phyloP scores from a whole-genome alignment of 1,140 invertebrate genomes.

The Bombus picipes region DNA sequence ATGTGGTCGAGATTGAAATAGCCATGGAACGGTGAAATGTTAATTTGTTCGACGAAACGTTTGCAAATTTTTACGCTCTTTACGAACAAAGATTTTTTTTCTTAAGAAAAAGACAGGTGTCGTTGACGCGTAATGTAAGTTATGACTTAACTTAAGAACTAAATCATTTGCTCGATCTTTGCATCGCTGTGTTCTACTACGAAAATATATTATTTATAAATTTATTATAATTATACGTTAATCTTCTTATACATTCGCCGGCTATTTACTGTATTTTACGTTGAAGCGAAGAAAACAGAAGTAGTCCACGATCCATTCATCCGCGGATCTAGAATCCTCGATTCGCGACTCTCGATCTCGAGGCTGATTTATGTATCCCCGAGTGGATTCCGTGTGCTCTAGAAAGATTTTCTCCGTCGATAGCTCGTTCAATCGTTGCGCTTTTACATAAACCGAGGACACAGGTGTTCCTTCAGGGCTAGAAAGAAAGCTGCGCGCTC shows the following conservation, averaged over 20 bases:
- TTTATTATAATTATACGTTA: no score
- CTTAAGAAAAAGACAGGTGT: not conserved
- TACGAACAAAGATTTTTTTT: not conserved
- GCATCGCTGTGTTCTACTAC: no score
- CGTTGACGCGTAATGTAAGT: not conserved
- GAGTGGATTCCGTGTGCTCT: not conserved
- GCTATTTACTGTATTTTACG: no score
- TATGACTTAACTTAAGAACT: not conserved
- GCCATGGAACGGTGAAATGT: not conserved
- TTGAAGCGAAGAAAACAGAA: not conserved
- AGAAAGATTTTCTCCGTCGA: not conserved
- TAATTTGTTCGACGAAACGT: not conserved
- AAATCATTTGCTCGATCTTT: no score
- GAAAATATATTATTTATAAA: no score
- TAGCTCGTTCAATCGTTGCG: not conserved
- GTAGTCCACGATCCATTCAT: conserved; percentile 22
- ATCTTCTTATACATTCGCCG: no score
- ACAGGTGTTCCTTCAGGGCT: not conserved
- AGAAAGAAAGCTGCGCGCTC: not conserved
- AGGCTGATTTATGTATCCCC: conserved; percentile 50
- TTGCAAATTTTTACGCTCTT: not conserved
- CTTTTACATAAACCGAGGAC: not conserved
- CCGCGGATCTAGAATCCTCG: not conserved
- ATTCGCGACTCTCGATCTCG: conserved; percentile 17
- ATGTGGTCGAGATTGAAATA: not conserved